Evolutionary conservation across 2,113 vertebrate species (phyloP), one percentile per base, ranked within the genome.

Genomic region (Datnioides undecimradiatus): DNA sequence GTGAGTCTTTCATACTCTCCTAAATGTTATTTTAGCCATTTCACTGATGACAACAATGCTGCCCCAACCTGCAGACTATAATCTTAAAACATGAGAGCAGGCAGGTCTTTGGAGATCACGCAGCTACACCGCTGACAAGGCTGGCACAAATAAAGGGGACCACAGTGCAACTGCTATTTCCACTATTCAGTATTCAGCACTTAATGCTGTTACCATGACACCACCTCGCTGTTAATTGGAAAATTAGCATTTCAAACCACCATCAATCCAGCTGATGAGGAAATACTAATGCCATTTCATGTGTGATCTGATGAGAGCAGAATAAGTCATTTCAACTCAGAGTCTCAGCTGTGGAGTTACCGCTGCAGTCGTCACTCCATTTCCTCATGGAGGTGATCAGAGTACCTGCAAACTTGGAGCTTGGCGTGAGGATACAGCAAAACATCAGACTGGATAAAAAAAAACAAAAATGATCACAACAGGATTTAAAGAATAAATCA

Each of bases 171-270:
- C 14, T 34, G 36, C 8, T 23, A 49, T 66, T 59, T 55, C 59
- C 41, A 41, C 48, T 55, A 6, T 66, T 85, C 76, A 80, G 82
- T 57, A 73, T 86, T 85, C 83, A 72, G 21, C 59, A 19, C 67
- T 72, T 54, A n/a, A 48, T 71, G 33, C 77, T 65, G 83, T 86
- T 74, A 46, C 82, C 82, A 72, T 82, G 73, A 59, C 78, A 64
- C 38, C 52, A 27, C 12, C 45, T 66, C 57, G 62, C 46, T 71
- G 45, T 62, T 86, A 84, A 90, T 68, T 86, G 71, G 64, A 76
- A 82, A 66, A 84, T 84, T 82, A 60, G 58, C 71, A 84, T 82
- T 79, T 85, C 62, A 82, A 48, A 69, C 62, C 70, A 60, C 66
- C 16, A 23, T 70, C 57, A 72, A 60, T 65, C 49, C 41, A 63